Base-by-base conservation (phyloP, 1,140 invertebrate genomes). In the Vanessa atalanta region DNA sequence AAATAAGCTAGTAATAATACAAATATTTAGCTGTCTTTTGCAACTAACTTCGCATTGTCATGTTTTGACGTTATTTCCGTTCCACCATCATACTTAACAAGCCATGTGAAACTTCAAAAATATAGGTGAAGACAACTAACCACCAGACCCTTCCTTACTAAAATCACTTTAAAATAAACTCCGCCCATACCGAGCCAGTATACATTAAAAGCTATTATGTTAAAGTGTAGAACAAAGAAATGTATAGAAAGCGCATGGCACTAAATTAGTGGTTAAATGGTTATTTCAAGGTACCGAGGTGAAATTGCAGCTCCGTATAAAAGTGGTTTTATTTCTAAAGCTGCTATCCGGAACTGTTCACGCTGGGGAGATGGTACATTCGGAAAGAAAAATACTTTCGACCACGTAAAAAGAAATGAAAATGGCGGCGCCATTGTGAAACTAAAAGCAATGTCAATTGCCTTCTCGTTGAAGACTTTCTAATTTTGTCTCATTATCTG, bases 241-340 rank as follows among this genome's bases (percentile, higher is more conserved):
- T 12, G n/a, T 8, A n/a, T 16, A 53, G n/a, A 53, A 53, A n/a
- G 50, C 50, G n/a, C n/a, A 53, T 16, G n/a, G 8, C 23, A 57
- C 20, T 26, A 26, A 57, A 57, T 57, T 57, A 8, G 55, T 57
- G 20, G 23, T 12, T 57, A 14, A 57, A 57, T 57, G 55, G 23
- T 55, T 20, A 55, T 55, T 57, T 57, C 20, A 57, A 26, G 16
- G 55, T 57, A 57, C 9, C 26, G 53, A 50, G n/a, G n/a, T n/a
- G 50, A 57, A 57, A 57, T 57, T 23, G 55, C 55, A 57, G 55
- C 23, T 26, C 13, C 55, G 55, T 57, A 26, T 57, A 57, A 57
- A 57, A 57, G 55, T 23, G 55, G 23, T 57, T 57, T 57, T 57
- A 57, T 26, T 57, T 12, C 20, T 12, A 26, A 20, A 23, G 20